These are phyloP conservation scores for Masticophis lateralis DNA, from an alignment of 2,797 vertebrate species.

Conservation along the genomic window DNA sequence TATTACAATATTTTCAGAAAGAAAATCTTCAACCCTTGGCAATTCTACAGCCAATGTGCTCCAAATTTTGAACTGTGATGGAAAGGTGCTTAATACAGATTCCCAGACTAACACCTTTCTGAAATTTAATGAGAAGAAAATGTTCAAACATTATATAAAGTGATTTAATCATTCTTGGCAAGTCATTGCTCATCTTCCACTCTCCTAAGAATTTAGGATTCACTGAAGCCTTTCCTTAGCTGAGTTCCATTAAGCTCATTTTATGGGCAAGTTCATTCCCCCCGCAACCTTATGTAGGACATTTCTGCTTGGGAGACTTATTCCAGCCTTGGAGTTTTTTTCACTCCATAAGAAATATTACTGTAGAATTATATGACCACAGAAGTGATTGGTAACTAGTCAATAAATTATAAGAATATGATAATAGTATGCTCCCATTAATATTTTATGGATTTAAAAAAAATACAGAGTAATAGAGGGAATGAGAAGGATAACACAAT, in stretches of 20 bases:
- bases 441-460: background rate
- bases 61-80: background rate
- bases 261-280: conserved; percentile 50
- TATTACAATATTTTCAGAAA: conserved; percentile 20
- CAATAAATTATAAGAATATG: conserved; percentile 17
- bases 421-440: background rate
- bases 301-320: conserved; percentile 40
- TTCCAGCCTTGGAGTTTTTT: conserved; percentile 26
- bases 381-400: background rate
- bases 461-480: background rate
- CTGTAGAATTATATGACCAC: conserved; percentile 30
- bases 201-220: conserved; percentile 43
- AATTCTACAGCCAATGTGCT: background rate
- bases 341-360: conserved; percentile 33
- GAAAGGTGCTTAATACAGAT: conserved; percentile 32
- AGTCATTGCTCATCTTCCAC: conserved; percentile 20
- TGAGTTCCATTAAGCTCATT: conserved; percentile 53
- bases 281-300: conserved; percentile 46
- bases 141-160: conserved; percentile 33
- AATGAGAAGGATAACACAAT: background rate
- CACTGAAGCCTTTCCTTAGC: conserved; percentile 46
- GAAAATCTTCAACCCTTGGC: background rate
- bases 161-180: background rate
- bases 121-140: conserved; percentile 43
- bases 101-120: conserved; percentile 42